A percentile compares a stretch with the other conserved stretches of the same genome.
These are phyloP conservation scores for Caranx melampygus DNA, from an alignment of 2,113 vertebrate genomes.

Conservation along the genomic window DNA sequence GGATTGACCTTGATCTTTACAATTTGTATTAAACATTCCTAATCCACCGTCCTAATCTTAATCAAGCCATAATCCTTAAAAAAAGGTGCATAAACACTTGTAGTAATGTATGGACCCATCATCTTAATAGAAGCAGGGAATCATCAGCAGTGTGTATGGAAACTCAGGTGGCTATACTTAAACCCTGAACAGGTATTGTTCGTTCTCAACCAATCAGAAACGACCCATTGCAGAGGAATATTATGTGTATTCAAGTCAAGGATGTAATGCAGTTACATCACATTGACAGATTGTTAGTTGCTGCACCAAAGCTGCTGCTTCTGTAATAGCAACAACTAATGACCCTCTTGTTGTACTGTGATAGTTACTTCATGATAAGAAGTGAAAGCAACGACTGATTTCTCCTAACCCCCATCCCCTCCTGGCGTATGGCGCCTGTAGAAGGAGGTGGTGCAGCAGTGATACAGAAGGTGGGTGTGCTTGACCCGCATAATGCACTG, in stretches of 20 bases:
- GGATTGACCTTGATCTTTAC: slow-evolving; percentile 7
- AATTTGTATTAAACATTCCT: slow-evolving; percentile 35
- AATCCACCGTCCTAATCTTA: slow-evolving; percentile 19
- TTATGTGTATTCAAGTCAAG: background rate
- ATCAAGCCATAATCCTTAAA: slow-evolving; percentile 36
- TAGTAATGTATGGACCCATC: slow-evolving; percentile 23
- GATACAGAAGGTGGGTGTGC: slow-evolving; percentile 1
- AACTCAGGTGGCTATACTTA: background rate
- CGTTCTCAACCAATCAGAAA: too few relatives aligned
- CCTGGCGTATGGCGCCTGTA: background rate
- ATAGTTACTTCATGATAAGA: background rate
- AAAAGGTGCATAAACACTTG: slow-evolving; percentile 28
- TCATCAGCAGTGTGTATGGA: slow-evolving; percentile 33
- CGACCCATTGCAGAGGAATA: background rate
- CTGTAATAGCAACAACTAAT: slow-evolving; percentile 5
- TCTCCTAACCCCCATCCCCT: background rate
- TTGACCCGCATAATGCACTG: slow-evolving; percentile 4
- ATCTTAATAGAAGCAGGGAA: slow-evolving; percentile 7
- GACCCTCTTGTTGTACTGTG: accelerated
- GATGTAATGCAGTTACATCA: background rate
- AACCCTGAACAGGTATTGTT: background rate
- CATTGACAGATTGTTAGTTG: background rate
- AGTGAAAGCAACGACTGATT: background rate
- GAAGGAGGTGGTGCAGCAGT: background rate
- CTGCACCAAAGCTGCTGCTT: background rate